These are phyloP conservation scores for Physella acuta DNA, from an alignment of 1,140 invertebrate species.

Conservation along the genomic window DNA sequence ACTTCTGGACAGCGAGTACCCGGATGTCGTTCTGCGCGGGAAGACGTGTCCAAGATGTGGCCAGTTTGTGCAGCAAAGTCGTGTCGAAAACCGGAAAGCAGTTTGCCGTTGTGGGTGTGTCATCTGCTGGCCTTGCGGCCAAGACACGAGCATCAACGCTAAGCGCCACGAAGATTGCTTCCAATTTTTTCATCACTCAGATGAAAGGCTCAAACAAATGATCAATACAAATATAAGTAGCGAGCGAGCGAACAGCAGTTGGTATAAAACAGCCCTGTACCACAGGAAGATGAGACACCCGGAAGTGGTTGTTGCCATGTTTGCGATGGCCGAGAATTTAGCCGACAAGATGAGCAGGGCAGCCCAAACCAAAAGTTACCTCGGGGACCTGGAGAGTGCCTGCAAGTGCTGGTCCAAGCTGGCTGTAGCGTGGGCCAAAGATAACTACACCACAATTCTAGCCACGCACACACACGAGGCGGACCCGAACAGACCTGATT, in stretches of 20 bases:
- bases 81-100: not conserved
- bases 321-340: not conserved
- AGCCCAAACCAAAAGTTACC: not conserved
- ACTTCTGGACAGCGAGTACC: not conserved
- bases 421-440: not conserved
- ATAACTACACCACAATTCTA: not conserved
- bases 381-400: not conserved
- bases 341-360: not conserved
- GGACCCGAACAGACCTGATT: not conserved
- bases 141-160: not conserved
- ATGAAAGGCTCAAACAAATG: not conserved
- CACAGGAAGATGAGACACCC: not conserved
- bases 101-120: not conserved
- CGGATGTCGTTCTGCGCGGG: not conserved
- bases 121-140: not conserved
- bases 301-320: not conserved
- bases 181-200: not conserved
- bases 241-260: not conserved
- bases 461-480: not conserved
- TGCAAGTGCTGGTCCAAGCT: not conserved
- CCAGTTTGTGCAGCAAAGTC: not conserved
- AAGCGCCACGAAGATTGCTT: not conserved
- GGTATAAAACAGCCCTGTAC: not conserved
- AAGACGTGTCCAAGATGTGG: not conserved
- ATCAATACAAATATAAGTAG: not conserved